phyloP scores from a whole-genome alignment of 2,888 invertebrate species.

The Platycheirus albimanus region DNA sequence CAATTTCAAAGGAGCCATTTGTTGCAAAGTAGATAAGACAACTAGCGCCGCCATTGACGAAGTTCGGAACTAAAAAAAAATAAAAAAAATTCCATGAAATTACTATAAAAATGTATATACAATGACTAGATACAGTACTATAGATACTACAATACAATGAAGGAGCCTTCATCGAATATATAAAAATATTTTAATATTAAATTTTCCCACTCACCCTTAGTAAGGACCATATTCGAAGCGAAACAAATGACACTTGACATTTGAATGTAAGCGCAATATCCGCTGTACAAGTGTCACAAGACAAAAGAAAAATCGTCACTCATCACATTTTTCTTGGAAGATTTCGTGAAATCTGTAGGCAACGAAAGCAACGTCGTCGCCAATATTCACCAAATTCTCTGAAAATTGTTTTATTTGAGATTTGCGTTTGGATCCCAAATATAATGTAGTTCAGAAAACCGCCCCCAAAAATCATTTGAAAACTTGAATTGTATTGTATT shows the following conservation, averaged over 20 bases:
- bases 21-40: too few relatives aligned
- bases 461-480: conserved; percentile 62
- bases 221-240: not conserved
- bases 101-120: too few relatives aligned
- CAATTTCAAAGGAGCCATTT: too few relatives aligned
- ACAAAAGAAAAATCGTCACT: conserved; percentile 29
- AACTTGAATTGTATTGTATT: conserved; percentile 42
- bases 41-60: too few relatives aligned
- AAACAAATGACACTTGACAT: not conserved
- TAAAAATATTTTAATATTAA: too few relatives aligned
- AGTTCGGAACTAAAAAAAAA: too few relatives aligned
- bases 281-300: conserved; percentile 52
- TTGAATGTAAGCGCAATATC: not conserved
- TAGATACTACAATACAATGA: too few relatives aligned
- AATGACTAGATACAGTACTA: too few relatives aligned
- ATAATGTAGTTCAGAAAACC: conserved; percentile 75
- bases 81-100: too few relatives aligned
- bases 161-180: too few relatives aligned
- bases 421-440: conserved; percentile 41
- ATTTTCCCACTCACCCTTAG: conserved; percentile 7
- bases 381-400: conserved; percentile 60
- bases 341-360: conserved; percentile 19
- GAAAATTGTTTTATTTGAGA: conserved; percentile 52
- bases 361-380: conserved; percentile 40
- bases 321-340: conserved; percentile 32